Evolutionary conservation across 2,113 vertebrate genomes (phyloP), one percentile per base, ranked within the genome.

Genomic region (Tringa solitaria): DNA sequence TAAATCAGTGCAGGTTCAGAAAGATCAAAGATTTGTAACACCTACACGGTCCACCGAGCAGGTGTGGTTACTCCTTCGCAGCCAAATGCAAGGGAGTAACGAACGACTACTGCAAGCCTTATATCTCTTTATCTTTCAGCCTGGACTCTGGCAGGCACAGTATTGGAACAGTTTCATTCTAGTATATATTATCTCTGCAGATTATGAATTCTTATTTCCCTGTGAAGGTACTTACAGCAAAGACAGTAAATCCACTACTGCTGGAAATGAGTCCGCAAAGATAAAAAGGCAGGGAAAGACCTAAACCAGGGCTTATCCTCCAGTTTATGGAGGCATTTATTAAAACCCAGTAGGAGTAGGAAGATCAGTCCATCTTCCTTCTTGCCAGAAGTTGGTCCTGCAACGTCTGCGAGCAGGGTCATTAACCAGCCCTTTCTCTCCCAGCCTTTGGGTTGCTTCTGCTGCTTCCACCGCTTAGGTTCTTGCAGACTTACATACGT

Each of bases 191-290:
- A 95, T 61, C 89, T 91, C 87, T 81, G 84, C 37, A 89, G 93
- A 75, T 87, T 61, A 90, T 94, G 79, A 96, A 89, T 95, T 73
- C 93, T 91, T 87, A 93, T 87, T 95, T 92, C 77, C 41, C 63
- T 63, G 53, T 88, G 83, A 96, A 95, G 57, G 78, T 65, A 65
- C 92, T 81, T 90, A 63, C 7, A 92, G 70, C 70, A 88, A 81
- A 92, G 86, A 90, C 63, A 89, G 73, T 94, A 96, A 93, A 97
- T 94, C 79, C 37, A 27, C 46, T 54, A 35, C 59, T 65, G 57
- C 56, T 87, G 51, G 74, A 91, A 89, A 79, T 19, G 12, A 93
- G 35, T 61, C 39, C 1, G 4, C 78, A 73, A 61, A 87, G 50
- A 48, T 64, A 89, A 87, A 93, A 89, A 75, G 27, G 17, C 27